These are phyloP conservation scores for Andrena camellia DNA, from an alignment of 2,888 invertebrate species.

Conservation along the genomic window DNA sequence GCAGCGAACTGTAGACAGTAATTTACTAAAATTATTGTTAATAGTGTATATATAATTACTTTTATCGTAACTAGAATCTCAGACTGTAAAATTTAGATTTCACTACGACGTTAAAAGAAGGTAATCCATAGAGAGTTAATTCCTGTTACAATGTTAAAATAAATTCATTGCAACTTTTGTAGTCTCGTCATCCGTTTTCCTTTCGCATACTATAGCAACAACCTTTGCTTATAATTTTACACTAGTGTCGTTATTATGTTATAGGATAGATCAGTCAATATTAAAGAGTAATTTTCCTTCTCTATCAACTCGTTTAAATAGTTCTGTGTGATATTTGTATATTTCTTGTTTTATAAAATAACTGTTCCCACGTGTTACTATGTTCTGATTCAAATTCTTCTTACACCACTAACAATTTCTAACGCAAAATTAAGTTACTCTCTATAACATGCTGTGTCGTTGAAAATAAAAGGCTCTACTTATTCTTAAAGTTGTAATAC, in stretches of 20 bases:
- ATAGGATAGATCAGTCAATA: conserved; percentile 42
- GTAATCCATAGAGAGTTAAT: conserved; percentile 10
- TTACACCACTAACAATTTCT: conserved; percentile 6
- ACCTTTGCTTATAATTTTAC: conserved; percentile 17
- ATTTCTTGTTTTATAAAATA: conserved; percentile 26
- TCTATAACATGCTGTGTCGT: not conserved
- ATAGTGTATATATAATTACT: not conserved
- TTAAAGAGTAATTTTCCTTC: conserved; percentile 15
- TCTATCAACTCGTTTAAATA: conserved; percentile 11
- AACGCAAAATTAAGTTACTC: not conserved
- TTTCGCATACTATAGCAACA: conserved; percentile 8
- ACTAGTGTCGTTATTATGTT: conserved; percentile 5
- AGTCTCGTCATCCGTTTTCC: conserved; percentile 18
- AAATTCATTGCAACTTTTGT: not conserved
- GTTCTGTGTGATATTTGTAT: conserved; percentile 7
- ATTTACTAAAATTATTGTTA: conserved; percentile 6
- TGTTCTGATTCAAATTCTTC: conserved; percentile 3
- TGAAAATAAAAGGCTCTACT: not conserved
- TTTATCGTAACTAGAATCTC: conserved; percentile 5
- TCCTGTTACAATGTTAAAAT: conserved; percentile 14
- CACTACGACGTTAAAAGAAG: not conserved
- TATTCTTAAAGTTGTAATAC: conserved; percentile 2
- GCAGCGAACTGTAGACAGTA: conserved; percentile 21
- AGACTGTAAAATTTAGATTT: conserved; percentile 15
- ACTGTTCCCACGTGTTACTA: conserved; percentile 35